Conservation (phyloP, 2,888 invertebrate species). For the Clistopyga incitator region DNA sequence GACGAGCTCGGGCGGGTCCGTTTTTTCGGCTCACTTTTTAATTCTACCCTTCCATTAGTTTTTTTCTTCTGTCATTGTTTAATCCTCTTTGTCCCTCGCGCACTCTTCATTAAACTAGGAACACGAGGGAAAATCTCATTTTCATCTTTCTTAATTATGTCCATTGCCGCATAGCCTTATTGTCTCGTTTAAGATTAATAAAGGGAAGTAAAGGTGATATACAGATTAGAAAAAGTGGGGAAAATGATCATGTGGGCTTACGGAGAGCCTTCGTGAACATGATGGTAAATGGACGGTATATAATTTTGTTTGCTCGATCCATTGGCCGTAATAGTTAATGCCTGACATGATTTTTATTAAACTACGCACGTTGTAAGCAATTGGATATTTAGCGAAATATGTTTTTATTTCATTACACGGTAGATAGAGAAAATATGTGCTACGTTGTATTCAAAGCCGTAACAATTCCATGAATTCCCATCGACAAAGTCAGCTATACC, state of each 20-base stretch:
- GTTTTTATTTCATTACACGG: no score
- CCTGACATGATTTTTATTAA: no score
- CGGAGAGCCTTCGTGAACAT: not conserved
- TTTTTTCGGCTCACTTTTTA: not conserved
- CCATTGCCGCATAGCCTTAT: not conserved
- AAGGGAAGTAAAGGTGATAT: not conserved
- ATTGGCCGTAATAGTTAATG: not conserved
- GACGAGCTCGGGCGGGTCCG: conserved; percentile 12
- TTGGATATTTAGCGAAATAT: no score
- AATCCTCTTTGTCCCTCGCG: conserved; percentile 52
- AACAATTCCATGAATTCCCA: not conserved
- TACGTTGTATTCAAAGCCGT: not conserved
- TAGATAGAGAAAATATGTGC: not conserved
- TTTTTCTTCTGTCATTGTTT: conserved; percentile 51
- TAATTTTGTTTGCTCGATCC: not conserved
- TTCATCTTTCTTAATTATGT: conserved; percentile 29
- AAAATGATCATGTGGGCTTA: not conserved
- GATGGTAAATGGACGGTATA: not conserved
- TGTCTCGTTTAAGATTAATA: conserved; percentile 12
- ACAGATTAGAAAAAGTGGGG: not conserved
- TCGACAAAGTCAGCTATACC: not conserved
- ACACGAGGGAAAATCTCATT: conserved; percentile 27
- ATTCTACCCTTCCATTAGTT: conserved; percentile 14
- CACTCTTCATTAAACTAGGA: conserved; percentile 46
- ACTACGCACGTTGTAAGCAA: no score